Conservation (phyloP, 2,797 vertebrate species). For the Gambelia wislizenii region DNA sequence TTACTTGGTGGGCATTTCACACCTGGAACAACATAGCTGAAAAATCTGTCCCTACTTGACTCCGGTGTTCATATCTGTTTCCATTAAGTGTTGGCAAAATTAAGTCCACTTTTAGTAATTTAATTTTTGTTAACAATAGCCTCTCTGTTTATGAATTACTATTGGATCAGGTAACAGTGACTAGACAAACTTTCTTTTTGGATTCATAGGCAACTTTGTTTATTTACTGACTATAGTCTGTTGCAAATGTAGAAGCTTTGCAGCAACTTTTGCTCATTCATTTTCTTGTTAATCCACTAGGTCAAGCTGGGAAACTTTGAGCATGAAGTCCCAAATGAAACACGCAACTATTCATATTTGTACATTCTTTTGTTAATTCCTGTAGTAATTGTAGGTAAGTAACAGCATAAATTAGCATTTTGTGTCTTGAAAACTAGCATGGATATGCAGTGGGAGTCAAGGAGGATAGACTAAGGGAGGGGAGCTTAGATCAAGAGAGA, state of each 20-base stretch:
- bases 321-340: slow-evolving; percentile 68
- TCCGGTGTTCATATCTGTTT: background rate
- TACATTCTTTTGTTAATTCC: slow-evolving; percentile 78
- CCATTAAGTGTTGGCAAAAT: background rate
- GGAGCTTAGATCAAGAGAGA: too few relatives aligned
- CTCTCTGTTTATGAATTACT: slow-evolving; percentile 23
- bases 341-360: slow-evolving; percentile 62
- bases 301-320: slow-evolving; percentile 81
- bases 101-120: background rate
- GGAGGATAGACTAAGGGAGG: background rate
- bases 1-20: background rate
- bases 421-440: slow-evolving; percentile 49
- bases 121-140: background rate
- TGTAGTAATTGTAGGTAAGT: slow-evolving; percentile 85
- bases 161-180: background rate
- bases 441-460: background rate
- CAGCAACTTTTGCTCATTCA: background rate
- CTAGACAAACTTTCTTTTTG: background rate
- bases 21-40: background rate
- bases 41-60: background rate
- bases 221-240: background rate
- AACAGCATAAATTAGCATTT: slow-evolving; percentile 24
- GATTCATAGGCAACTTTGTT: background rate
- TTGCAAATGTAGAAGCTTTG: background rate
- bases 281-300: slow-evolving; percentile 73